A percentile compares a stretch with the other conserved stretches of the same genome.
Evolutionary conservation across 2,113 vertebrate genomes (phyloP).

Genomic region (Bos javanicus): DNA sequence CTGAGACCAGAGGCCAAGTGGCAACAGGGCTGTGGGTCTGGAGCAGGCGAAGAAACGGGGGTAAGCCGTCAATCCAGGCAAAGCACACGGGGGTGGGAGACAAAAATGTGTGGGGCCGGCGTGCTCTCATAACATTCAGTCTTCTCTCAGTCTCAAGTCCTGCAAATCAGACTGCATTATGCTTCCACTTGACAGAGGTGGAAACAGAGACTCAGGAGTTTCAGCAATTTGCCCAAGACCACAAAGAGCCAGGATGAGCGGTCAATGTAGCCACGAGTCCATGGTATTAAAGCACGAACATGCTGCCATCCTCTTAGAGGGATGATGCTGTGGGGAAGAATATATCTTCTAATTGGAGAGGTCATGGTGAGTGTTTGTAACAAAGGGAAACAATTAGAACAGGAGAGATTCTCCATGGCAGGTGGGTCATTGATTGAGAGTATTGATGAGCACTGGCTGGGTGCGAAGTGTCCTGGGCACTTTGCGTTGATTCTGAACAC

Average conservation of each 20-base stretch:
- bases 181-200: not conserved
- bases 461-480: not conserved
- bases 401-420: not conserved
- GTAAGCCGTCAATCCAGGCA: not conserved
- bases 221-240: not conserved
- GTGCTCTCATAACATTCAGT: not conserved
- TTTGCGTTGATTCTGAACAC: fast-evolving
- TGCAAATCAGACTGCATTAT: not conserved
- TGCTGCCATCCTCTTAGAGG: not conserved
- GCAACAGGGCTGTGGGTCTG: not conserved
- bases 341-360: not conserved
- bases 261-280: not conserved
- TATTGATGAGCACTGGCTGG: not conserved
- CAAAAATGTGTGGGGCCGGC: not conserved
- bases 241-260: not conserved
- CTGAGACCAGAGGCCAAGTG: not conserved
- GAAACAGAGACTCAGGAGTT: not conserved
- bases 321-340: not conserved
- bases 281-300: not conserved
- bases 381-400: not conserved
- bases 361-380: not conserved
- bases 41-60: fast-evolving
- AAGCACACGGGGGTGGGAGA: not conserved
- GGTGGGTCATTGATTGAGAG: not conserved
- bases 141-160: not conserved